A percentile compares a stretch with the other conserved stretches of the same genome.
Conservation (phyloP, 2,888 invertebrate species). For the Nephrocerus scutellatus region DNA sequence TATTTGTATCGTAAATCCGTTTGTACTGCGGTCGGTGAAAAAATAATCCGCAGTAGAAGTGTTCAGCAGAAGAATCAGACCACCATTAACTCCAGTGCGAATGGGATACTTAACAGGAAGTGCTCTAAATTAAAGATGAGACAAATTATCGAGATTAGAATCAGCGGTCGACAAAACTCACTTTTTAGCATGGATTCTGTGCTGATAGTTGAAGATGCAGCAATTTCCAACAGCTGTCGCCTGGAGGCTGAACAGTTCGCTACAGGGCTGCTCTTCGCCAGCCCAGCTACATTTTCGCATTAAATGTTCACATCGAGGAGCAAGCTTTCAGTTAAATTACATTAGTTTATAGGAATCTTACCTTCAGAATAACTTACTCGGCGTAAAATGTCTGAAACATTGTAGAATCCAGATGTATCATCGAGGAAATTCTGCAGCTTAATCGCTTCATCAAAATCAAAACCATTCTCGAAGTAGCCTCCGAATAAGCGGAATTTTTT, state of each 20-base stretch:
- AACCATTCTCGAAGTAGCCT: constrained; percentile 25
- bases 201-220: constrained; percentile 32
- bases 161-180: constrained; percentile 1
- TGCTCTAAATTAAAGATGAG: constrained; percentile 1
- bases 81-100: constrained; percentile 18
- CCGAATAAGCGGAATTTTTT: constrained; percentile 25
- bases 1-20: constrained; percentile 29
- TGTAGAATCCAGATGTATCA: neutral
- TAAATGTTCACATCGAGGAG: constrained; percentile 32
- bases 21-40: constrained; percentile 19
- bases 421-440: constrained; percentile 23
- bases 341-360: neutral
- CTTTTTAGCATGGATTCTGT: constrained; percentile 3
- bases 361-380: neutral
- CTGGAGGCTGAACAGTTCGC: constrained; percentile 24
- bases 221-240: constrained; percentile 29
- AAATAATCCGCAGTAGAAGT: constrained; percentile 30
- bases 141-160: neutral
- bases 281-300: constrained; percentile 30
- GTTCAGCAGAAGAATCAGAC: constrained; percentile 30
- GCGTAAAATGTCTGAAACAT: constrained; percentile 8
- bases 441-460: constrained; percentile 23
- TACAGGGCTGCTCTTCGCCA: constrained; percentile 22
- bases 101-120: constrained; percentile 9
- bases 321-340: constrained; percentile 20